A percentile compares a stretch with the other conserved stretches of the same genome.
Conservation (phyloP, 2,113 vertebrate species). For the Corvus cornix region DNA sequence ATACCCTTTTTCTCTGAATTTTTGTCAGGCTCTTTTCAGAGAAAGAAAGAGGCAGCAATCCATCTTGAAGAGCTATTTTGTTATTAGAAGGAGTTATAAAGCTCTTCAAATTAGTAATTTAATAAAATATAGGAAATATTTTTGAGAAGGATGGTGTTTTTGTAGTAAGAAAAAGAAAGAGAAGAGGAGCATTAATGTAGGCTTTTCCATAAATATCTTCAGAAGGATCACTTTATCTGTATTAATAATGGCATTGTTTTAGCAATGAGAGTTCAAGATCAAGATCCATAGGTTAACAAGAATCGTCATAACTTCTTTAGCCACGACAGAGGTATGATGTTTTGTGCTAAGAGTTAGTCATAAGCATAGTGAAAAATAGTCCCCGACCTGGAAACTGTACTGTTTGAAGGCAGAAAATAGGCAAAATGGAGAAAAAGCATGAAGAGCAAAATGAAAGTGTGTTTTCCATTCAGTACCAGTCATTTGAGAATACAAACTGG, state of each 20-base stretch:
- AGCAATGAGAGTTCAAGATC: not conserved
- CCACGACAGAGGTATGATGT: not conserved
- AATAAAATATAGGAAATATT: not conserved
- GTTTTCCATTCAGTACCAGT: not conserved
- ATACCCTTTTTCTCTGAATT: not conserved
- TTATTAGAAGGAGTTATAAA: not conserved
- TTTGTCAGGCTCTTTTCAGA: not conserved
- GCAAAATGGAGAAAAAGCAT: not conserved
- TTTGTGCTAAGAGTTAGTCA: not conserved
- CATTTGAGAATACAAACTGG: not conserved
- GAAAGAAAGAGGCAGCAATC: not conserved
- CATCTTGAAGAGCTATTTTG: not conserved
- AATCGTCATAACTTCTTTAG: not conserved
- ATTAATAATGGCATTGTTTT: not conserved
- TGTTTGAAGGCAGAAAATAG: not conserved
- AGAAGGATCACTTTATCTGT: not conserved
- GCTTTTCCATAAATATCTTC: not conserved
- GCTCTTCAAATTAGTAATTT: not conserved
- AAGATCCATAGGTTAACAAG: not conserved
- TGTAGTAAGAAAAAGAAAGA: not conserved
- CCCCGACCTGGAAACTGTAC: not conserved
- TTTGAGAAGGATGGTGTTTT: not conserved
- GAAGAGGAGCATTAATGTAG: not conserved
- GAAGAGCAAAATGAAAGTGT: not conserved
- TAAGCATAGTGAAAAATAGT: not conserved